phyloP scores from a whole-genome alignment of 2,888 invertebrate species.

The Sussaba pulchella region DNA sequence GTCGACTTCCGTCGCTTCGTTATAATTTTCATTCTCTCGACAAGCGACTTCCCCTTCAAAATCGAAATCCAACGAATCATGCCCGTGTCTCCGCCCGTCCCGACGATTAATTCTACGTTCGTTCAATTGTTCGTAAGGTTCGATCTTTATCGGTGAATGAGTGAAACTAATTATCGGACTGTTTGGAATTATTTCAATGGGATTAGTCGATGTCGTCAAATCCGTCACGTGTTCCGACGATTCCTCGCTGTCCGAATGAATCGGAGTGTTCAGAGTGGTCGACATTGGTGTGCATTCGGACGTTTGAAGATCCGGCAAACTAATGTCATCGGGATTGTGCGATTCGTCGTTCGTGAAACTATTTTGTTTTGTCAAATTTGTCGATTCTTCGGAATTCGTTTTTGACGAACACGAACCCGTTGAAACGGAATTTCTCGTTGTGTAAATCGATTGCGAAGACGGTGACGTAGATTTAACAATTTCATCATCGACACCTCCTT shows the following conservation, averaged over 20 bases:
- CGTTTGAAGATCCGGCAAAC: conserved; percentile 81
- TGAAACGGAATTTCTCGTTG: background rate
- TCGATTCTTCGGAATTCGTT: conserved; percentile 16
- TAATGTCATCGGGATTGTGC: conserved; percentile 81
- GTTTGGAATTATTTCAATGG: conserved; percentile 81
- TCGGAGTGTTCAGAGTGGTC: conserved; percentile 82
- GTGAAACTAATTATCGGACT: conserved; percentile 82
- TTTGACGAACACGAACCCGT: conserved; percentile 20
- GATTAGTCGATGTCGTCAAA: conserved; percentile 75
- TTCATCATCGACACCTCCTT: background rate
- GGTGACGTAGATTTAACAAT: background rate
- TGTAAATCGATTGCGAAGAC: background rate
- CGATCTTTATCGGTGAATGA: conserved; percentile 78
- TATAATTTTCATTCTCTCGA: conserved; percentile 60
- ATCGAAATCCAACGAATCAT: conserved; percentile 75
- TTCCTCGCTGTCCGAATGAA: conserved; percentile 82
- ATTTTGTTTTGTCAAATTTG: conserved; percentile 74
- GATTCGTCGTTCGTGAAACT: conserved; percentile 79
- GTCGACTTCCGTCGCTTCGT: conserved; percentile 41
- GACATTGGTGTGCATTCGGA: conserved; percentile 82
- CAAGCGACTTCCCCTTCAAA: conserved; percentile 71
- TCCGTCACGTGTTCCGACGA: conserved; percentile 75
- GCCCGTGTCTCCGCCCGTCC: conserved; percentile 33
- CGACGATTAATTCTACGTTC: conserved; percentile 49
- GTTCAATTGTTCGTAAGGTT: conserved; percentile 75